Evolutionary conservation across 1,140 invertebrate genomes (phyloP), one percentile per base, ranked within the genome.

Genomic region (Carposina sasakii): DNA sequence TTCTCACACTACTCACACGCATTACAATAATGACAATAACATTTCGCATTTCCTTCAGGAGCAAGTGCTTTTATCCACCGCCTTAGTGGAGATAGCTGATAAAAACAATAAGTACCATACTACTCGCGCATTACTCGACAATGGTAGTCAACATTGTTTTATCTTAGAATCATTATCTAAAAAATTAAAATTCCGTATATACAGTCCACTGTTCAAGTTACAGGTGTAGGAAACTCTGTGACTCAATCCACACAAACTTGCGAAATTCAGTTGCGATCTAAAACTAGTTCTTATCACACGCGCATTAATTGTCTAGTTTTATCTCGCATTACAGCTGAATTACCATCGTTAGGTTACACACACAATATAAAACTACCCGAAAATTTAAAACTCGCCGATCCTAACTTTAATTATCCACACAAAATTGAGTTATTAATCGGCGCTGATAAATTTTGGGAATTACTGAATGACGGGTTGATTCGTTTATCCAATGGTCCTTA

Each of bases 341-440:
- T 34, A 34, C 10, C 15, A 15, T 34, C 33, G 15, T 34, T 34
- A 34, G 3, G 33, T 13, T 1, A 16, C 10, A 2, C 15, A 16
- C 33, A 34, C 33, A 34, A 34, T 16, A 34, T 13, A 34, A 3
- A 16, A 10, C 19, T 45, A 31, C 43, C 43, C 33, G 33, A n/a
- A 34, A 34, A 34, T 21, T 10, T 45, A 20, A 34, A 34, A 34
- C 13, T 13, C 33, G 15, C 45, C 33, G 15, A 13, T 16, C 13
- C 33, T 34, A 34, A 34, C 33, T 47, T 23, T n/a, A 23, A 36
- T n/a, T 24, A 37, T n/a, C 22, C 45, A 16, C 24, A 31, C 1
- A 33, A 36, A 3, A 47, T 47, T 9, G 45, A 47, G n/a, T 24
- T 47, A 13, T 16, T 47, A 26, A 24, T 47, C 31, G 43, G 43